Base-by-base conservation (phyloP, 1,140 invertebrate genomes). In the Berghia stephanieae region DNA sequence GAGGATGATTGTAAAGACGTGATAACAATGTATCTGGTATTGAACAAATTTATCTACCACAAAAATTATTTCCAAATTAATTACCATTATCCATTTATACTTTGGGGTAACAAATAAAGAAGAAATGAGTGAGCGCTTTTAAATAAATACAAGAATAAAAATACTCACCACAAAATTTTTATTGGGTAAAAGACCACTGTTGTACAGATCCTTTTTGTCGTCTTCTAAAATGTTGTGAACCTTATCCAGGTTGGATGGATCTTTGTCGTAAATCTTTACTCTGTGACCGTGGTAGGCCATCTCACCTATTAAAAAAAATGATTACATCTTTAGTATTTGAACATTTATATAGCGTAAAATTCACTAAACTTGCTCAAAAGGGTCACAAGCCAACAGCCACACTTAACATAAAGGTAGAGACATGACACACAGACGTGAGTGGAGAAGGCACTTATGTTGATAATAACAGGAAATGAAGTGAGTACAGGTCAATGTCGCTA, bases 251-350 rank as follows among this genome's bases (percentile, higher is more conserved):
- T 82, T 75, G 8, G 83, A 77, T 3, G 85, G 57, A 79, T 88
- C 87, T n/a, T 80, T 83, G 75, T 91, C 90, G 81, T 86, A 88
- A 1, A 90, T 85, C 68, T 89, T 88, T 16, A 91, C 90, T 80
- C 89, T 81, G 80, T 91, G 90, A n/a, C 91, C 91, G 86, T 90
- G 88, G 75, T 90, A 90, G 21, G 90, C 90, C 55, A 91, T 79
- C 74, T 90, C 89, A 55, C 90, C 90, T 90, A 74, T 24, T 80
- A 83, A 66, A 69, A 78, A 18, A 40, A 24, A 27, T 27, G 27
- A 2, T 18, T 38, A 77, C 42, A 21, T 27, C 27, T 46, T 67
- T n/a, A n/a, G n/a, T n/a, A n/a, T n/a, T n/a, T n/a, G n/a, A n/a
- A n/a, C n/a, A n/a, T n/a, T n/a, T n/a, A n/a, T n/a, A n/a, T n/a